Evolutionary conservation across 2,113 vertebrate species (phyloP).

Genomic region (Phodopus roborovskii): DNA sequence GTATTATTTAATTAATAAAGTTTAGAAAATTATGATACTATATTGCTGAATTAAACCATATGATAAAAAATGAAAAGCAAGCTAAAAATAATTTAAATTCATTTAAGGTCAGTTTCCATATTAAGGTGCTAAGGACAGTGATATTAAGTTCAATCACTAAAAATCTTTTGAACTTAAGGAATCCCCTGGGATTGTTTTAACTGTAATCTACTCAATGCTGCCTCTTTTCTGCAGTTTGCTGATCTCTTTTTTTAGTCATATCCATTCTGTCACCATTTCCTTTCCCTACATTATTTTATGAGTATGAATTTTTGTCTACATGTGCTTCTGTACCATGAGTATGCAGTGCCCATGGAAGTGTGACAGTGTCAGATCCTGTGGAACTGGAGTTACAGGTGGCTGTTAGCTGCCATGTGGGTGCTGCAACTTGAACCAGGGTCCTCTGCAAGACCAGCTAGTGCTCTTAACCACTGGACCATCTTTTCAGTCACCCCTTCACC

Average conservation of each 20-base stretch:
- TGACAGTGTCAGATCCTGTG: background rate
- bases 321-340: background rate
- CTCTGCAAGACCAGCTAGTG: background rate
- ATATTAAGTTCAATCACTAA: constrained; percentile 6
- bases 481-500: background rate
- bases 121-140: background rate
- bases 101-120: constrained; percentile 1
- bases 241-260: constrained; percentile 2
- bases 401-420: background rate
- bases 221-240: constrained; percentile 12
- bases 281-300: background rate
- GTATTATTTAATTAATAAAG: constrained; percentile 11
- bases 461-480: background rate
- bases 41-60: constrained; percentile 12
- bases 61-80: constrained; percentile 48
- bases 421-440: background rate
- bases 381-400: no score
- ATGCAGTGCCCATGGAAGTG: background rate
- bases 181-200: background rate
- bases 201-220: background rate
- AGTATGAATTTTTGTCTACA: background rate
- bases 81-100: background rate
- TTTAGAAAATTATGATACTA: constrained; percentile 7
- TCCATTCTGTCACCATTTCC: background rate
- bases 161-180: constrained; percentile 18